Conservation (phyloP, 2,797 vertebrate genomes). For the Parambassis ranga region DNA sequence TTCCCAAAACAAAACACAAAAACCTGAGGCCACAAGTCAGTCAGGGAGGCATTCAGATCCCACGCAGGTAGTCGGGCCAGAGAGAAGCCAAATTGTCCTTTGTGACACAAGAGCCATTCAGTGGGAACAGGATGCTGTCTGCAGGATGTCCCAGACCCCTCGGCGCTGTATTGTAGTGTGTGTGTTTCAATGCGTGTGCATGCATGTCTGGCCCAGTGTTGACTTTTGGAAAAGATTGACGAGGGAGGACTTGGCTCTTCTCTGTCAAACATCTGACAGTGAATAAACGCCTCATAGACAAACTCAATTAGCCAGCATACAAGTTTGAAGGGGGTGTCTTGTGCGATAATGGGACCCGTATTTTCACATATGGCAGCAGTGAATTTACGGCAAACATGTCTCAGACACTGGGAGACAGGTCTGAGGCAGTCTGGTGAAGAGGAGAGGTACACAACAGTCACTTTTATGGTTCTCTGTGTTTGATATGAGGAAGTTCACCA, state of each 20-base stretch:
- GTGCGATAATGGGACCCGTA: conserved; percentile 46
- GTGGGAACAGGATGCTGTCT: conserved; percentile 79
- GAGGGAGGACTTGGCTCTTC: conserved; percentile 61
- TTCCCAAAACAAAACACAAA: conserved; percentile 67
- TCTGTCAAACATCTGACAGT: conserved; percentile 61
- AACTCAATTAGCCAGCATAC: conserved; percentile 70
- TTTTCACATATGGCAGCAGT: conserved; percentile 56
- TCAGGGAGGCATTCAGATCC: conserved; percentile 73
- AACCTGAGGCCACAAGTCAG: conserved; percentile 73
- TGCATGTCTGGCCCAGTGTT: conserved; percentile 66
- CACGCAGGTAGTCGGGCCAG: conserved; percentile 77
- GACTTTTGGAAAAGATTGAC: conserved; percentile 69
- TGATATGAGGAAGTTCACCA: too few species aligned
- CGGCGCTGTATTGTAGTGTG: conserved; percentile 69
- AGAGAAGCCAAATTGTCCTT: conserved; percentile 77
- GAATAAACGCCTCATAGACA: conserved; percentile 65
- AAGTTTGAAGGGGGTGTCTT: conserved; percentile 66
- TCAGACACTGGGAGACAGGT: conserved; percentile 50
- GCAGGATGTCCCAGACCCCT: conserved; percentile 76
- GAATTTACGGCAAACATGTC: conserved; percentile 61
- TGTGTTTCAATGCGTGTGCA: conserved; percentile 53
- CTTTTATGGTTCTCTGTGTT: too few species aligned
- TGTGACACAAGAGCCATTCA: conserved; percentile 79
- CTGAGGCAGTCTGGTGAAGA: conserved; percentile 19
- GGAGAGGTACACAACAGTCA: too few species aligned